These are phyloP conservation scores for Opisthograptis luteolata DNA, from an alignment of 2,888 invertebrate genomes.

Conservation along the genomic window DNA sequence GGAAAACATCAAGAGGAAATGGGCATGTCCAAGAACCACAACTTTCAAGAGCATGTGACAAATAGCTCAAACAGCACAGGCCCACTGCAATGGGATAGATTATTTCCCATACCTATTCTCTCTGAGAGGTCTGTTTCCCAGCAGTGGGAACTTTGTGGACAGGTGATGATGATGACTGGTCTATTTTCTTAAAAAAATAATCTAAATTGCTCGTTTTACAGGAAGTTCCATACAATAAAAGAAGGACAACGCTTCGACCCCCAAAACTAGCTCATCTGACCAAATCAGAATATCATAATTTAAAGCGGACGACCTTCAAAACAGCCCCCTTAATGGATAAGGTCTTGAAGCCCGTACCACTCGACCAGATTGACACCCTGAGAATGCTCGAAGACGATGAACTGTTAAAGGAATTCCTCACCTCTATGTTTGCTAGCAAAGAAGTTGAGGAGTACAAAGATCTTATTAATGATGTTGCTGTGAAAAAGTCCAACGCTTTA, in stretches of 20 bases:
- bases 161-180: too few relatives aligned
- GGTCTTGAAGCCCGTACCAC: conserved; percentile 33
- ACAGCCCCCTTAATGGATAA: conserved; percentile 39
- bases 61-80: too few relatives aligned
- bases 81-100: too few relatives aligned
- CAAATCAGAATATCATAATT: too few relatives aligned
- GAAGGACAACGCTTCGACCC: conserved; percentile 42
- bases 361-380: conserved; percentile 34
- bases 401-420: conserved; percentile 54
- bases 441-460: conserved; percentile 44
- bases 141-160: too few relatives aligned
- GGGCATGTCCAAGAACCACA: too few relatives aligned
- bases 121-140: too few relatives aligned
- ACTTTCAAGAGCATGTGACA: too few relatives aligned
- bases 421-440: conserved; percentile 54
- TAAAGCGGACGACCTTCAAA: conserved; percentile 46
- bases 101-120: too few relatives aligned
- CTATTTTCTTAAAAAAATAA: too few relatives aligned
- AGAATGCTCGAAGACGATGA: conserved; percentile 44
- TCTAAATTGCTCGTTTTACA: conserved; percentile 35
- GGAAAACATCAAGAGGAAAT: too few relatives aligned
- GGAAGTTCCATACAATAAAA: conserved; percentile 42
- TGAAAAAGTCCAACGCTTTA: background rate
- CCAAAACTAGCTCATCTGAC: background rate
- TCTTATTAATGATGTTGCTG: conserved; percentile 6